These are phyloP conservation scores for Caretta caretta DNA, from an alignment of 2,113 vertebrate genomes.

Conservation along the genomic window DNA sequence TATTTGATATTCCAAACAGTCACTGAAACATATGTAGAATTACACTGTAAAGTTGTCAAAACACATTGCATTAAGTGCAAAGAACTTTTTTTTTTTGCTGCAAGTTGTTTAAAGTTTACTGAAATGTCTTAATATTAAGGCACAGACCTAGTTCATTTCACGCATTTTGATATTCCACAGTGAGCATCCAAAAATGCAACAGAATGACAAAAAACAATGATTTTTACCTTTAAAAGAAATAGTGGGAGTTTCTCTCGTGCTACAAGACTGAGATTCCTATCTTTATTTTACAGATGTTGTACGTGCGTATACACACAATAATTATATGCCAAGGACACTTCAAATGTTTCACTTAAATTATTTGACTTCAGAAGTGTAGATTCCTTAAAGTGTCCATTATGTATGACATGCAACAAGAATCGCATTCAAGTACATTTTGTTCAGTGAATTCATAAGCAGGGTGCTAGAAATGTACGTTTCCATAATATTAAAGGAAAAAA, in stretches of 20 bases:
- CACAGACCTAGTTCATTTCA: conserved; percentile 15
- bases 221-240: not conserved
- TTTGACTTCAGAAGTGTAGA: not conserved
- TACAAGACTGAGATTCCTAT: not conserved
- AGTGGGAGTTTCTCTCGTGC: not conserved
- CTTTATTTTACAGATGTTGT: not conserved
- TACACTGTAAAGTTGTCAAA: not conserved
- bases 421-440: not conserved
- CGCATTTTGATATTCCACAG: not conserved
- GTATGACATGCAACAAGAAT: not conserved
- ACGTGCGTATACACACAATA: not conserved
- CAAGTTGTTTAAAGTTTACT: not conserved
- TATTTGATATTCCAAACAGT: not conserved
- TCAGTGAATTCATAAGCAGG: not conserved
- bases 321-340: not conserved
- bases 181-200: not conserved
- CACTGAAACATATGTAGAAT: not conserved
- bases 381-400: not conserved
- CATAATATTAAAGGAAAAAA: not conserved
- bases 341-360: not conserved
- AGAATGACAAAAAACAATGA: not conserved
- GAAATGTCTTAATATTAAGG: not conserved
- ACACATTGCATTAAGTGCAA: not conserved
- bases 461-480: not conserved
- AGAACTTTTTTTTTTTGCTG: not conserved